phyloP scores from a whole-genome alignment of 2,113 vertebrate genomes.

The Saccopteryx bilineata region DNA sequence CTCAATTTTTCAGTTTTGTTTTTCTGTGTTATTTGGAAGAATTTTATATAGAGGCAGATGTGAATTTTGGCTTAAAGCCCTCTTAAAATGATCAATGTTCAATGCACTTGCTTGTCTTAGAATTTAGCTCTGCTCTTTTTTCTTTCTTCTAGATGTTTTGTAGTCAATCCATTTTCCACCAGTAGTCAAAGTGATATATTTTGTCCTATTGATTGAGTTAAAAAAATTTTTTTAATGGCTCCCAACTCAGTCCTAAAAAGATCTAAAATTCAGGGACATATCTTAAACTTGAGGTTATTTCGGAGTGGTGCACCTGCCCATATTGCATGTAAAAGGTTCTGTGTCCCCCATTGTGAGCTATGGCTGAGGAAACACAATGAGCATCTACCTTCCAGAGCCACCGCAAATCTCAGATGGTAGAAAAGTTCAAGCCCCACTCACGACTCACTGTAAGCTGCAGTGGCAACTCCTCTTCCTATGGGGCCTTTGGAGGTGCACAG shows the following conservation, averaged over 20 bases:
- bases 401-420: background rate
- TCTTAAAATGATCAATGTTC: background rate
- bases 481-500: background rate
- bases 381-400: background rate
- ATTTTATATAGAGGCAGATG: background rate
- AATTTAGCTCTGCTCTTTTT: background rate
- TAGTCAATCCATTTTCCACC: background rate
- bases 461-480: background rate
- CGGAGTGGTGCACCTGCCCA: background rate
- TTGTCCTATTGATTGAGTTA: background rate
- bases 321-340: background rate
- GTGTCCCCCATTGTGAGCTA: background rate
- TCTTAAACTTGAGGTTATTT: background rate
- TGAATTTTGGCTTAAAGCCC: background rate
- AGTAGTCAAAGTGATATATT: background rate
- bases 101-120: background rate
- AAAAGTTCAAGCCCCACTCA: background rate
- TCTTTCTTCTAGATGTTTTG: background rate
- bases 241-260: background rate
- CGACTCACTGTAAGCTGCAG: background rate
- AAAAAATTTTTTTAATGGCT: background rate
- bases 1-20: conserved; percentile 8
- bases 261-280: background rate
- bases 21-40: conserved; percentile 12
- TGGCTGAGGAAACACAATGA: background rate